A percentile compares a stretch with the other conserved stretches of the same genome.
phyloP scores from a whole-genome alignment of 2,888 invertebrate genomes.

The Ceramica pisi region DNA sequence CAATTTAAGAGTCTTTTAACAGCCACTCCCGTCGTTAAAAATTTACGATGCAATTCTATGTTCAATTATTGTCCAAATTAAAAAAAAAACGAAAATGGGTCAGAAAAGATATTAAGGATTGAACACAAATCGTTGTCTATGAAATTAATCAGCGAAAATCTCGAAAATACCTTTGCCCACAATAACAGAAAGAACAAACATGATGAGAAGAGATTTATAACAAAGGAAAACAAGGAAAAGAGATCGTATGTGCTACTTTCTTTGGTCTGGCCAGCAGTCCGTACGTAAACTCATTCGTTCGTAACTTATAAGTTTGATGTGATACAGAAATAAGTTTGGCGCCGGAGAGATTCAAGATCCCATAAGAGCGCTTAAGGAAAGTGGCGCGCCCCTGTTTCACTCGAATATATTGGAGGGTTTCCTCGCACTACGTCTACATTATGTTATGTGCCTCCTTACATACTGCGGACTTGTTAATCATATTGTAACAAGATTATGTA shows the following conservation, averaged over 20 bases:
- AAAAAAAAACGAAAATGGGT: constrained; percentile 24
- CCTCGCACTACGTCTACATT: constrained; percentile 58
- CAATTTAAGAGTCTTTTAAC: constrained; percentile 47
- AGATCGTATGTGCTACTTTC: constrained; percentile 41
- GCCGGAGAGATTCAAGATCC: constrained; percentile 72
- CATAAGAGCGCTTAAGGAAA: constrained; percentile 75
- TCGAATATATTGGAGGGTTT: constrained; percentile 64
- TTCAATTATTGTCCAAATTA: constrained; percentile 27
- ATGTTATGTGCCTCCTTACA: constrained; percentile 51
- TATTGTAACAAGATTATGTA: constrained; percentile 41
- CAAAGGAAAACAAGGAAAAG: constrained; percentile 40
- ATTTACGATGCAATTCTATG: constrained; percentile 50
- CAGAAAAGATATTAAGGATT: constrained; percentile 3
- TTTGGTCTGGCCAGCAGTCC: constrained; percentile 17
- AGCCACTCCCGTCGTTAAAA: constrained; percentile 42
- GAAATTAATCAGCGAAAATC: constrained; percentile 12
- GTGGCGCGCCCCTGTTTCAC: constrained; percentile 70
- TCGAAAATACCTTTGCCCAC: constrained; percentile 10
- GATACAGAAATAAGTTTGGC: constrained; percentile 75
- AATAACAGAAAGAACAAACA: constrained; percentile 27
- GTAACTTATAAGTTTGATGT: constrained; percentile 74
- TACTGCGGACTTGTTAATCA: constrained; percentile 56
- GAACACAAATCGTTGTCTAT: background rate
- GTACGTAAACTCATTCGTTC: constrained; percentile 69
- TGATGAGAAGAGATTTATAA: constrained; percentile 29